These are phyloP conservation scores for Thermophis baileyi DNA, from an alignment of 2,113 vertebrate species.

Conservation along the genomic window DNA sequence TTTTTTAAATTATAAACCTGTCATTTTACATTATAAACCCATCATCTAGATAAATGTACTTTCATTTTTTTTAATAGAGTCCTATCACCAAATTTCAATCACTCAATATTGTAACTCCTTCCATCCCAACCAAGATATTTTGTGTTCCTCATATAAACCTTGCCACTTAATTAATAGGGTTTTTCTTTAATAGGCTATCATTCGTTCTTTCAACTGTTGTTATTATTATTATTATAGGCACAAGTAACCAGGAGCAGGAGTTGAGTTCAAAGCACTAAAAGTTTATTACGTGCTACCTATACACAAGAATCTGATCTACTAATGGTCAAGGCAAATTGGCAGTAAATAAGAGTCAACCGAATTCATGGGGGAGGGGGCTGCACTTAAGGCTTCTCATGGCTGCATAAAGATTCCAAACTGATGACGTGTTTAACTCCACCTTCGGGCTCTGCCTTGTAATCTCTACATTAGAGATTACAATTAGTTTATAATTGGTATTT, in stretches of 20 bases:
- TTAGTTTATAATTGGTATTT: no score
- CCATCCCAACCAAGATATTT: background rate
- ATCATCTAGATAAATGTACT: background rate
- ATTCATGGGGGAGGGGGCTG: background rate
- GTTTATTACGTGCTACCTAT: background rate
- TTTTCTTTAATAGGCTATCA: background rate
- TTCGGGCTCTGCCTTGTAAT: no score
- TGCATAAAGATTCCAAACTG: no score
- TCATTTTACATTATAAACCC: background rate
- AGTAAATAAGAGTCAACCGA: background rate
- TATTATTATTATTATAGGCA: no score
- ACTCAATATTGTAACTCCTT: background rate
- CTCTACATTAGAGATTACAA: no score
- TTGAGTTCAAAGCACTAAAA: background rate
- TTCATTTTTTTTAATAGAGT: background rate
- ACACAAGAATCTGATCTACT: background rate
- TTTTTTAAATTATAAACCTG: background rate
- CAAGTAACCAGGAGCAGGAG: background rate
- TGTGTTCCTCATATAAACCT: background rate
- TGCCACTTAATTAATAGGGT: background rate
- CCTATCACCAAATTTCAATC: background rate
- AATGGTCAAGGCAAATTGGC: background rate
- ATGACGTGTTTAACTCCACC: no score
- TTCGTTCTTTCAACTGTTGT: background rate
- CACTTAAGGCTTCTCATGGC: no score